Evolutionary conservation across 2,113 vertebrate species (phyloP).

Genomic region (Hydropotes inermis): DNA sequence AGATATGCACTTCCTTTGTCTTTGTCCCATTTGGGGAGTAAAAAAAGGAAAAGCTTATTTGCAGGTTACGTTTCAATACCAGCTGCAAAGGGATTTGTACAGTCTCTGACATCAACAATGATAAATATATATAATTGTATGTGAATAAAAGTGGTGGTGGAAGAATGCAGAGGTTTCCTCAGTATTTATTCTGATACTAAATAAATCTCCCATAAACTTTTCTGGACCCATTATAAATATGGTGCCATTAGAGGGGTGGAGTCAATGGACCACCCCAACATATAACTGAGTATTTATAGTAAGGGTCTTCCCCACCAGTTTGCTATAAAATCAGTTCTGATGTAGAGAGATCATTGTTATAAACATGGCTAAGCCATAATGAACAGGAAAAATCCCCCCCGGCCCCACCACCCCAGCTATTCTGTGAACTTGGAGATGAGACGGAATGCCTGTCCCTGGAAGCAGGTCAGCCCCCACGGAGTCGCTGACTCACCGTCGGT

Average conservation of each 20-base stretch:
- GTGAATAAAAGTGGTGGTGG: background rate
- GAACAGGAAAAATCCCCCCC: background rate
- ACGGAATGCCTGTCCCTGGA: accelerated
- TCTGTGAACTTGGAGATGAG: background rate
- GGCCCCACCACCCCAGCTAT: accelerated
- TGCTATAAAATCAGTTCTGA: background rate
- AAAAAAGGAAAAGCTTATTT: background rate
- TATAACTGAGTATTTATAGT: background rate
- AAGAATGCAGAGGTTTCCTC: background rate
- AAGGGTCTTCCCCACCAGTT: background rate
- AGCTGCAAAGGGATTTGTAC: background rate
- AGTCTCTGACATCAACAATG: background rate
- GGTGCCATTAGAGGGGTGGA: background rate
- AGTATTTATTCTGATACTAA: background rate
- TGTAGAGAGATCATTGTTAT: background rate
- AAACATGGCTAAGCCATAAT: background rate
- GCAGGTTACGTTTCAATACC: background rate
- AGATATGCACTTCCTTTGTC: background rate
- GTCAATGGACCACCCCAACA: background rate
- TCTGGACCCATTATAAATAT: background rate
- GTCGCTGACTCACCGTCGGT: slow-evolving; percentile 89
- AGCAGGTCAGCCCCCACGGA: accelerated
- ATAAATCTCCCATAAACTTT: background rate
- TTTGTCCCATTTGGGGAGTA: background rate
- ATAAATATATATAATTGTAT: background rate